Evolutionary conservation across 2,888 invertebrate genomes (phyloP).

Genomic region (Ecliptopera silaceata): DNA sequence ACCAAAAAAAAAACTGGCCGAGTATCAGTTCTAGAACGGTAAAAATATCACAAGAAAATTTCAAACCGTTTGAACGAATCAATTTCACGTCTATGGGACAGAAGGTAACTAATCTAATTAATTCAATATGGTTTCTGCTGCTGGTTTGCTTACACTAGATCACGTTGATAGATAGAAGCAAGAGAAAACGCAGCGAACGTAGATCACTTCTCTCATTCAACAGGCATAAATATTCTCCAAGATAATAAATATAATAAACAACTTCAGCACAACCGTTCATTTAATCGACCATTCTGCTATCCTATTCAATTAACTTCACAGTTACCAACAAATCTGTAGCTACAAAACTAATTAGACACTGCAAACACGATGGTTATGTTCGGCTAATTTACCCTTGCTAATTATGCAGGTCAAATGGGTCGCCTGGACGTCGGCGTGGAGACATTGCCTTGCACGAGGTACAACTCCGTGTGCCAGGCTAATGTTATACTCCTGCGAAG

Average conservation of each 20-base stretch:
- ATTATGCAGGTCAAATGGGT: conserved; percentile 83
- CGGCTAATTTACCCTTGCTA: conserved; percentile 17
- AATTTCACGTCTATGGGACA: no score
- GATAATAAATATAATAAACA: no score
- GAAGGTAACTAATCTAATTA: no score
- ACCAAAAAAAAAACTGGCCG: no score
- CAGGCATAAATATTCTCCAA: conserved; percentile 2
- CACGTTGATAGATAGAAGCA: background rate
- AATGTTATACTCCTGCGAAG: conserved; percentile 91
- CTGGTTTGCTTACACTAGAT: no score
- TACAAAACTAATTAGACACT: conserved; percentile 17
- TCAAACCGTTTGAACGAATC: no score
- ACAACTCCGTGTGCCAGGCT: conserved; percentile 95
- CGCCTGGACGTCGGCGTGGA: conserved; percentile 90
- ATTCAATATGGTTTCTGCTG: no score
- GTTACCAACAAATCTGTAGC: conserved; percentile 14
- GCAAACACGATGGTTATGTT: conserved; percentile 4
- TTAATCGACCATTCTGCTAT: conserved; percentile 23
- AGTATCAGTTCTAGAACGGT: no score
- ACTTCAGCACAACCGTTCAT: conserved; percentile 11
- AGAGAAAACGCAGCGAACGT: background rate
- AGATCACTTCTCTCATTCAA: conserved; percentile 1
- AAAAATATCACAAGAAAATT: no score
- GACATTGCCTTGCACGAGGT: conserved; percentile 91
- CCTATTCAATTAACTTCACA: conserved; percentile 18